phyloP scores from a whole-genome alignment of 1,140 invertebrate genomes.

The Vollenhovia emeryi region DNA sequence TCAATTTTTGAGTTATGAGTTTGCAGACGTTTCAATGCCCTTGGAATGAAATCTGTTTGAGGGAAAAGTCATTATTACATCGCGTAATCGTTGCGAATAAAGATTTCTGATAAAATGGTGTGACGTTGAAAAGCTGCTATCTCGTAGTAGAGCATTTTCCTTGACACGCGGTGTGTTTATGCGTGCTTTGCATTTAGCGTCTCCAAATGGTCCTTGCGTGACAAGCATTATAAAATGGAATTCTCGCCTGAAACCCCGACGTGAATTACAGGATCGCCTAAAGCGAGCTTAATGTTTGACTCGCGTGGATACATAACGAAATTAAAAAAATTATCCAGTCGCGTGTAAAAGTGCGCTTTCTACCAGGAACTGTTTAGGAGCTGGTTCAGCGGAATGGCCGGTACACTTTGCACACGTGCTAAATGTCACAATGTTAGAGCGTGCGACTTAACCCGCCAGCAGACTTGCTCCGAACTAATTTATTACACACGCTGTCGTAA shows the following conservation, averaged over 20 bases:
- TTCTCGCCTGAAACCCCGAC: background rate
- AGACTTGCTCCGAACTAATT: slow-evolving; percentile 4
- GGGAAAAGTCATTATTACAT: too few species aligned
- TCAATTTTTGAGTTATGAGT: background rate
- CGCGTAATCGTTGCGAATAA: too few species aligned
- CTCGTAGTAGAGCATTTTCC: too few species aligned
- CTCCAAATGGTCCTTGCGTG: background rate
- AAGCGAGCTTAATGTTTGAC: background rate
- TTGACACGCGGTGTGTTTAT: too few species aligned
- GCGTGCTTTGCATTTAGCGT: background rate
- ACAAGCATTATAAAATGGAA: background rate
- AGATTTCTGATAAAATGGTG: too few species aligned
- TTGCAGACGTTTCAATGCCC: background rate
- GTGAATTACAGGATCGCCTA: background rate
- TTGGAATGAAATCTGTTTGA: too few species aligned
- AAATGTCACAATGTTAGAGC: slow-evolving; percentile 76
- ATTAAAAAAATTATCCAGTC: slow-evolving; percentile 66
- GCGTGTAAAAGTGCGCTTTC: slow-evolving; percentile 78
- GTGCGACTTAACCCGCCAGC: slow-evolving; percentile 37
- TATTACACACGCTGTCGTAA: background rate
- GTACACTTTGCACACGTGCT: slow-evolving; percentile 66
- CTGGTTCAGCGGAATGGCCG: slow-evolving; percentile 76
- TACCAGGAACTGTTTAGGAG: slow-evolving; percentile 79
- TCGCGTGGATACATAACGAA: background rate
- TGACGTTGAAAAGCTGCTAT: too few species aligned